Conservation (phyloP, 2,113 vertebrate species). For the Thryonomys swinderianus region DNA sequence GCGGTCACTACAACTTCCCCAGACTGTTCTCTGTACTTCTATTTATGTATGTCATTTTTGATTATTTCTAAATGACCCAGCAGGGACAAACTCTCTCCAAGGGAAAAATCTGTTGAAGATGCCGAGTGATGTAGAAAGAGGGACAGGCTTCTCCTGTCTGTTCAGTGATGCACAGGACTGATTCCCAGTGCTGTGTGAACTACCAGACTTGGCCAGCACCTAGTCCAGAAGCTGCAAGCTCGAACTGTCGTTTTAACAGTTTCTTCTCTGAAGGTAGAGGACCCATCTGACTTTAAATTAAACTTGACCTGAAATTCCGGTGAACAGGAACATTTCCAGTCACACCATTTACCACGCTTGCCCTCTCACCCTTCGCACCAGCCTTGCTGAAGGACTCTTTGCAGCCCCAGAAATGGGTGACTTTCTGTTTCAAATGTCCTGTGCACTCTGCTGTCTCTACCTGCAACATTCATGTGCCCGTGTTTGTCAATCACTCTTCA, state of each 20-base stretch:
- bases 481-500: not conserved
- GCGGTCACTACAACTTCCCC: not conserved
- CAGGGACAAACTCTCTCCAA: fast-evolving
- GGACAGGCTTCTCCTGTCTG: not conserved
- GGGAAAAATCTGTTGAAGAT: not conserved
- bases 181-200: not conserved
- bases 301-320: not conserved
- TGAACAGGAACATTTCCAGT: not conserved
- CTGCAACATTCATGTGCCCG: not conserved
- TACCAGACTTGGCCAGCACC: not conserved
- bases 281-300: not conserved
- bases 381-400: not conserved
- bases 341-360: not conserved
- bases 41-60: not conserved
- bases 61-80: not conserved
- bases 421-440: not conserved
- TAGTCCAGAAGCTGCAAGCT: not conserved
- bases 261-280: not conserved
- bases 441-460: not conserved
- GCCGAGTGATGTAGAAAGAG: not conserved
- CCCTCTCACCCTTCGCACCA: not conserved
- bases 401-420: not conserved
- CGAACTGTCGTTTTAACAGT: not conserved
- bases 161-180: not conserved
- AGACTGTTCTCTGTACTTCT: not conserved